A percentile compares a stretch with the other conserved stretches of the same genome.
Evolutionary conservation across 2,113 vertebrate genomes (phyloP).

Genomic region (Crotalus tigris): DNA sequence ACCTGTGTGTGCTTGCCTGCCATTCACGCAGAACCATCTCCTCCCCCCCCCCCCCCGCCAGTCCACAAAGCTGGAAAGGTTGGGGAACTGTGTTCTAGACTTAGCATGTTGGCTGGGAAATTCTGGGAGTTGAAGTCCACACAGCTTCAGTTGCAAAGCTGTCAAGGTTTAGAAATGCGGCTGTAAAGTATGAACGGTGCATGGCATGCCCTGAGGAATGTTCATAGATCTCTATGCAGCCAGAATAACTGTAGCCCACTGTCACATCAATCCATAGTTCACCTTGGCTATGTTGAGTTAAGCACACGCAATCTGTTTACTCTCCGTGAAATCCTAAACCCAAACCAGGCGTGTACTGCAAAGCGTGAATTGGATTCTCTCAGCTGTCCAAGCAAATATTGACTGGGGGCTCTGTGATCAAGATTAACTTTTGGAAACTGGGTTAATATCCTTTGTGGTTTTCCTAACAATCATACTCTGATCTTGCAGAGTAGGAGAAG

Average conservation of each 20-base stretch:
- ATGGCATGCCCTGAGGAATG: too few relatives aligned
- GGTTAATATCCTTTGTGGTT: not conserved
- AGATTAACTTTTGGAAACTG: not conserved
- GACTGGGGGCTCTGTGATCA: not conserved
- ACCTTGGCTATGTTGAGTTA: not conserved
- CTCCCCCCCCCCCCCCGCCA: too few relatives aligned
- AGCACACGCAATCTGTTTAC: not conserved
- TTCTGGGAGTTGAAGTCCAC: not conserved
- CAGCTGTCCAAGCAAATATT: not conserved
- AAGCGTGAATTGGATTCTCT: not conserved
- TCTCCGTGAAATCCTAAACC: not conserved
- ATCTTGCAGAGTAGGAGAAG: conserved; percentile 88
- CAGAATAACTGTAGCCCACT: not conserved
- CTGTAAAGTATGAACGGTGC: not conserved
- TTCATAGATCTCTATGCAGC: not conserved
- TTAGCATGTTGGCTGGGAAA: not conserved
- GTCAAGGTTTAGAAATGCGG: not conserved
- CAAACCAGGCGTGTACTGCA: not conserved
- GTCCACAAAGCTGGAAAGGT: too few relatives aligned
- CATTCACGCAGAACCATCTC: too few relatives aligned
- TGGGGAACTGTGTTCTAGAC: too few relatives aligned
- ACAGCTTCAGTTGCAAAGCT: not conserved
- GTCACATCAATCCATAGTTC: not conserved
- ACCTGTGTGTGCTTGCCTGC: too few relatives aligned
- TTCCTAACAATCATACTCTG: conserved; percentile 26